Percentiles rank a stretch among this genome's conserved stretches.
Conservation (phyloP, 2,797 vertebrate genomes). For the Spinibarbus caldwelli region DNA sequence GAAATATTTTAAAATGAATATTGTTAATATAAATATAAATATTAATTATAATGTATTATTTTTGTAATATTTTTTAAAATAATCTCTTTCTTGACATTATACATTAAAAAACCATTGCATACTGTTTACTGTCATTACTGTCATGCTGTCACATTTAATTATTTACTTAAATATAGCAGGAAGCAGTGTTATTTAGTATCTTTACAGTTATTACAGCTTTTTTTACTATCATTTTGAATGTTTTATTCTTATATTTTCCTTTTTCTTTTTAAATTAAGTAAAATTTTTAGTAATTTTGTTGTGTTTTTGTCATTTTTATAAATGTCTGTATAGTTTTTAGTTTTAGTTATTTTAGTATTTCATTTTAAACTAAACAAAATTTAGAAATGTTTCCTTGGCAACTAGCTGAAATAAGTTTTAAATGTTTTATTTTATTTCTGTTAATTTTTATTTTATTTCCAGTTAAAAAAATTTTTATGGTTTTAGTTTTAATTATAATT, state of each 20-base stretch:
- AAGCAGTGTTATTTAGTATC: neutral
- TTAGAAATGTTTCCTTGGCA: neutral
- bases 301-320: neutral
- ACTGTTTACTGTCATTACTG: too few relatives aligned
- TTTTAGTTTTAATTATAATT: neutral
- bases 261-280: neutral
- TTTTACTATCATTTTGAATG: neutral
- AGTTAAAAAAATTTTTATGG: neutral
- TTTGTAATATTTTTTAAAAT: neutral
- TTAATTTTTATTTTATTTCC: neutral
- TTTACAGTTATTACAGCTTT: neutral
- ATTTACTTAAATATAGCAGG: neutral
- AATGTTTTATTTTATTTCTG: neutral
- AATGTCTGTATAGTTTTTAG: neutral
- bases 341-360: neutral
- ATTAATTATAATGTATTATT: neutral
- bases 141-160: neutral
- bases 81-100: neutral
- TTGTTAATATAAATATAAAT: neutral
- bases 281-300: neutral
- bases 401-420: neutral
- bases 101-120: neutral
- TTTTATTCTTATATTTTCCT: neutral
- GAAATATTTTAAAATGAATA: neutral
- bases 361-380: neutral